Conservation (phyloP, 1,140 invertebrate species). For the Lordiphosa mommai region DNA sequence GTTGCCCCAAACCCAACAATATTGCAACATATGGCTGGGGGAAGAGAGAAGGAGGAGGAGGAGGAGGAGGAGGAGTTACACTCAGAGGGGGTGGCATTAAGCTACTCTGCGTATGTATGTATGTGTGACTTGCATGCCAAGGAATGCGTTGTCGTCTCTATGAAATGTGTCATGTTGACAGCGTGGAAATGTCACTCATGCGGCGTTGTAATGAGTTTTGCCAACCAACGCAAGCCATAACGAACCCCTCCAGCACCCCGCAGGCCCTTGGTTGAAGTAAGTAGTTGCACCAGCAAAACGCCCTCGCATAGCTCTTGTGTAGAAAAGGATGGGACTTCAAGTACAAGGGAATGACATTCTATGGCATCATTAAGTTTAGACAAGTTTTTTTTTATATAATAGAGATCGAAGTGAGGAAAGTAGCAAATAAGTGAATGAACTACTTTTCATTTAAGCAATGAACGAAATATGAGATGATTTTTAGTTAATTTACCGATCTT, state of each 20-base stretch:
- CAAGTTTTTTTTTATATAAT: too few species aligned
- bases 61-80: constrained; percentile 1
- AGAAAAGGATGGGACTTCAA: too few species aligned
- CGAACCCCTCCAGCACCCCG: neutral
- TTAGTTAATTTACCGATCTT: too few species aligned
- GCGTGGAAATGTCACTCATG: constrained; percentile 73
- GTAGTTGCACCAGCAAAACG: constrained; percentile 6
- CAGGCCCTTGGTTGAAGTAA: neutral
- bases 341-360: too few species aligned
- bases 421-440: too few species aligned
- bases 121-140: constrained; percentile 27
- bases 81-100: constrained; percentile 42
- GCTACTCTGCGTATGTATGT: constrained; percentile 20
- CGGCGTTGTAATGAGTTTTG: constrained; percentile 71
- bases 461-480: too few species aligned
- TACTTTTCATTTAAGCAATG: too few species aligned
- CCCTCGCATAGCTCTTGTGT: neutral
- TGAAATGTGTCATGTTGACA: constrained; percentile 76
- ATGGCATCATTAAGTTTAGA: too few species aligned
- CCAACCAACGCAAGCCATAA: constrained; percentile 16
- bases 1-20: constrained; percentile 44
- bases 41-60: neutral
- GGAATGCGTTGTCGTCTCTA: constrained; percentile 31
- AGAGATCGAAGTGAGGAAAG: too few species aligned
- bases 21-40: constrained; percentile 43